phyloP scores from a whole-genome alignment of 2,888 invertebrate species.

The Hemithea aestivaria region DNA sequence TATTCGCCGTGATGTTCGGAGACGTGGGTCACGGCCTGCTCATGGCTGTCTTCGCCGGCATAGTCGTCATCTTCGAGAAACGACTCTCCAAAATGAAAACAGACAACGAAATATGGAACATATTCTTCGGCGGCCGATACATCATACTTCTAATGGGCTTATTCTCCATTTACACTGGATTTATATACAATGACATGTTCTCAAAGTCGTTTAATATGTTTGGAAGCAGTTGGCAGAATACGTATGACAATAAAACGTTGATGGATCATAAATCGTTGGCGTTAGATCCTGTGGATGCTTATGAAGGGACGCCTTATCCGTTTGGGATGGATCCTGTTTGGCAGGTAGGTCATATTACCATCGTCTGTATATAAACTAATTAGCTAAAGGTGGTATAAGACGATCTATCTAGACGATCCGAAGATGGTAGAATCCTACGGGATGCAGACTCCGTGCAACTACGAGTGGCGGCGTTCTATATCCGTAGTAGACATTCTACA shows the following conservation, averaged over 20 bases:
- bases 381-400: no score
- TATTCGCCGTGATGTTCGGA: conserved; percentile 89
- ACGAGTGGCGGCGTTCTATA: no score
- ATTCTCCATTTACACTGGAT: conserved; percentile 86
- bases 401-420: no score
- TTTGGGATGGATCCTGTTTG: conserved; percentile 86
- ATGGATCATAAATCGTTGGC: conserved; percentile 44
- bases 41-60: conserved; percentile 82
- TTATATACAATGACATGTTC: conserved; percentile 87
- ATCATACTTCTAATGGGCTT: conserved; percentile 86
- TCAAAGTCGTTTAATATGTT: conserved; percentile 85
- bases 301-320: conserved; percentile 78
- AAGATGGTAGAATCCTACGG: no score
- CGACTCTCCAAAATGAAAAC: conserved; percentile 70
- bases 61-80: conserved; percentile 82
- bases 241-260: conserved; percentile 55
- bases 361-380: no score
- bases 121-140: conserved; percentile 86
- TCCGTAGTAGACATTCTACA: no score
- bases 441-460: no score
- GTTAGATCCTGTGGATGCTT: conserved; percentile 68
- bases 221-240: conserved; percentile 81
- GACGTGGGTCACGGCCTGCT: conserved; percentile 86
- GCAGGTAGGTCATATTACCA: no score
- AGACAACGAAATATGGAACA: conserved; percentile 84